Conservation (phyloP, 2,888 invertebrate species). For the Erynnis tages region DNA sequence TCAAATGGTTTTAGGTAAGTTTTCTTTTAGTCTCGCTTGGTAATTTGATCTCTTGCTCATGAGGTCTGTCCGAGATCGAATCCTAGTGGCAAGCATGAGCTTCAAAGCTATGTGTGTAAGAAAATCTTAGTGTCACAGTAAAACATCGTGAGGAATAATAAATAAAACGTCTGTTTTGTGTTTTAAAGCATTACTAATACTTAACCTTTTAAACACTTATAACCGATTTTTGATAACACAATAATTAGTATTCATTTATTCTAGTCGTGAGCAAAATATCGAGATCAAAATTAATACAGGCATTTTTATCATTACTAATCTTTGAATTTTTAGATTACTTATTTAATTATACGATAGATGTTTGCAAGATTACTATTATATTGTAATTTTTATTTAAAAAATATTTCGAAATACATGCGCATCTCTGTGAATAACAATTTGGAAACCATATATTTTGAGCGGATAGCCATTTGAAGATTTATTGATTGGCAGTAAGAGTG, state of each 20-base stretch:
- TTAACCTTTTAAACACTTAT: constrained; percentile 14
- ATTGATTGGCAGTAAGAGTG: constrained; percentile 18
- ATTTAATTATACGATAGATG: constrained; percentile 11
- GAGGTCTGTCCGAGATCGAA: too few species aligned
- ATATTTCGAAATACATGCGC: not conserved
- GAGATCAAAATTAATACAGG: constrained; percentile 19
- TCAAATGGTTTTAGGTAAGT: too few species aligned
- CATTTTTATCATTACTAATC: constrained; percentile 9
- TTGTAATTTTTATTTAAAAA: constrained; percentile 3
- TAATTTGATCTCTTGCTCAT: too few species aligned
- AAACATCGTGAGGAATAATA: too few species aligned
- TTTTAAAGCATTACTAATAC: not conserved
- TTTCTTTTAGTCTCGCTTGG: too few species aligned
- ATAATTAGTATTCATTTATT: constrained; percentile 21
- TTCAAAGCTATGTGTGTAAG: too few species aligned
- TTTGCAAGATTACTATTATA: constrained; percentile 9
- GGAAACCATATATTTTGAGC: not conserved
- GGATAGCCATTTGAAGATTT: constrained; percentile 5
- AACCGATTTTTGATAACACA: constrained; percentile 19
- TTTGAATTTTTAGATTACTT: constrained; percentile 7
- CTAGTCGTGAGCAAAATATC: constrained; percentile 22
- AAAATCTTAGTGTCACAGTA: too few species aligned
- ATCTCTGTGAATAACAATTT: not conserved
- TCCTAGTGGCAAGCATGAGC: too few species aligned
- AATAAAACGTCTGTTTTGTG: not conserved